These are phyloP conservation scores for Bubo blakistoni DNA, from an alignment of 2,113 vertebrate genomes.

Conservation along the genomic window DNA sequence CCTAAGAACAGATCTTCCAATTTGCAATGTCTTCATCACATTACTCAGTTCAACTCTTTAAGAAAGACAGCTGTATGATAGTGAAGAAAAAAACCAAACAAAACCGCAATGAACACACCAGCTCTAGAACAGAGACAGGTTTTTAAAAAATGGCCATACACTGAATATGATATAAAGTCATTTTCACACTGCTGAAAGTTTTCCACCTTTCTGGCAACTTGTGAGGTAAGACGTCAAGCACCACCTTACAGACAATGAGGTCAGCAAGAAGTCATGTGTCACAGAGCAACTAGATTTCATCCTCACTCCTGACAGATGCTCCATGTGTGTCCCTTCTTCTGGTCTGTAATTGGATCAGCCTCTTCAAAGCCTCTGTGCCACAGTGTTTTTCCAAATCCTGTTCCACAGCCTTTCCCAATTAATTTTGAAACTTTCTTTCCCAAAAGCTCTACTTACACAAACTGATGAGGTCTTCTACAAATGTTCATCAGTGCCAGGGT, in stretches of 20 bases:
- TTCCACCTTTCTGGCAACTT: background rate
- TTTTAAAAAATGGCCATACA: background rate
- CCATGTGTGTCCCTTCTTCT: background rate
- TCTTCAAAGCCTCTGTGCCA: background rate
- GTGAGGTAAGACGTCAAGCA: background rate
- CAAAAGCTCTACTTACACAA: background rate
- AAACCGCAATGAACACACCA: background rate
- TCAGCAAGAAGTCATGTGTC: background rate
- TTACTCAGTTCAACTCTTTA: background rate
- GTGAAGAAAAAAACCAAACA: background rate
- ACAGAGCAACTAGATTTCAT: background rate
- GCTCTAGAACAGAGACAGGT: background rate
- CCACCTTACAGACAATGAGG: background rate
- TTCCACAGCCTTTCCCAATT: background rate
- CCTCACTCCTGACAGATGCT: background rate
- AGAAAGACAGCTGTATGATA: background rate
- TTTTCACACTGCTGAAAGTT: background rate
- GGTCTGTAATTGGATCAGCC: background rate
- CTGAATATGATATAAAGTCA: background rate
- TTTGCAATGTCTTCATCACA: background rate
- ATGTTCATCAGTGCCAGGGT: background rate
- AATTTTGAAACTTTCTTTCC: background rate
- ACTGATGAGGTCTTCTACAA: background rate
- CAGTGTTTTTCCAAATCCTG: background rate
- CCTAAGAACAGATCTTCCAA: background rate